Base-by-base conservation (phyloP, 2,113 vertebrate species). In the Pheucticus melanocephalus region DNA sequence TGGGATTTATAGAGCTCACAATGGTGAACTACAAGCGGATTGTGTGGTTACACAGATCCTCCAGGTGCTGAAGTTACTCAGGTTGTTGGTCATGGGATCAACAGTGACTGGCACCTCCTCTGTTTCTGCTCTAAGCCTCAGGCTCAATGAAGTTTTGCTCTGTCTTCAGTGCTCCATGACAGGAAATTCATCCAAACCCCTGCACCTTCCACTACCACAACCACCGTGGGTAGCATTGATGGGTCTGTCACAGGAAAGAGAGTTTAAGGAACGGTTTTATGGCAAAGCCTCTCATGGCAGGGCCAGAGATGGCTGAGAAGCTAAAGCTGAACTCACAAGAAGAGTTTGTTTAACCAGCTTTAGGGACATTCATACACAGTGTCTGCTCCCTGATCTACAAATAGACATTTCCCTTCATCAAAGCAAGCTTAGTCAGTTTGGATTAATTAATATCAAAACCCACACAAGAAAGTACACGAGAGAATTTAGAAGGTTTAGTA, bases 181-280 rank as follows among this genome's bases (percentile, higher is more conserved):
- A 76, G 51, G 19, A 57, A 69, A 25, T 51, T 80, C 23, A 2
- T 16, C 27, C 45, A 77, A 88, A 51, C 10, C 27, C 27, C 69
- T 30, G 11, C 30, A 14, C 25, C 44, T 80, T 37, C 27, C 47
- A 17, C 37, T 31, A n/a, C 23, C 19, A 25, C 25, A 40, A 30
- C 24, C 1, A 2, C 7, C 0, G 3, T 7, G 60, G 56, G 45
- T 33, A 60, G 45, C 50, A 57, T 17, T 0, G 3, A 28, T 15
- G 8, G 33, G 10, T 17, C 57, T 40, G 40, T 33, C 39, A 19
- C 1, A 3, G 11, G 30, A 53, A 80, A 0, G 11, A 37, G 44
- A 63, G 7, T 15, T 68, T 64, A 47, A 42, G 14, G 54, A 64
- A 44, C 2, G 4, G 54, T 65, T 56, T 65, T 54, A n/a, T 14